Conservation (phyloP, 2,888 invertebrate genomes). For the Tenthredo notha region DNA sequence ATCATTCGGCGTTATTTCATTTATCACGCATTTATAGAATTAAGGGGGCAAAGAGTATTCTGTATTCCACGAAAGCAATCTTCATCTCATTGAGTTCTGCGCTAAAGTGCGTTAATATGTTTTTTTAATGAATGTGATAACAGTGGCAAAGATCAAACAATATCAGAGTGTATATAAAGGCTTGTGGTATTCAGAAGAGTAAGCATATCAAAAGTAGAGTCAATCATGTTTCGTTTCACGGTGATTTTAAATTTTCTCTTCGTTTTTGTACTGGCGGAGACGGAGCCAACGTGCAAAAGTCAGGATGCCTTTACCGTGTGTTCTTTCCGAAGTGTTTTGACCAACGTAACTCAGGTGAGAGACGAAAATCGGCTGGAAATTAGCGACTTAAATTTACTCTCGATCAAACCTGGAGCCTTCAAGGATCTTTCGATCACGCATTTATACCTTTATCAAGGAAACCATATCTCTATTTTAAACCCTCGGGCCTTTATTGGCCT, state of each 20-base stretch:
- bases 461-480: constrained; percentile 60
- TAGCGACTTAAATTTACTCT: constrained; percentile 58
- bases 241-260: background rate
- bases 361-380: constrained; percentile 55
- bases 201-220: background rate
- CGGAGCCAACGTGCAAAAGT: constrained; percentile 53
- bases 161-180: constrained; percentile 26
- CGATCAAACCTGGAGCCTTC: constrained; percentile 60
- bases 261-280: constrained; percentile 9
- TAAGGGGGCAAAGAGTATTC: background rate
- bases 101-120: background rate
- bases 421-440: constrained; percentile 56
- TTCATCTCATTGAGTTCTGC: background rate
- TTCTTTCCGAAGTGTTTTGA: constrained; percentile 57
- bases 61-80: background rate
- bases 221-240: constrained; percentile 16
- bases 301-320: constrained; percentile 58
- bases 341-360: constrained; percentile 57
- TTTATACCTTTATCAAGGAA: constrained; percentile 58
- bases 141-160: constrained; percentile 36
- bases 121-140: constrained; percentile 6
- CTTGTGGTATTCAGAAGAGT: background rate
- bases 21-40: background rate
- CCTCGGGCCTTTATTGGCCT: constrained; percentile 60
- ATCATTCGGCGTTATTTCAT: background rate